Percentiles rank a stretch among this genome's conserved stretches.
phyloP scores from a whole-genome alignment of 2,113 vertebrate species.

The Dendrocopos noguchii region DNA sequence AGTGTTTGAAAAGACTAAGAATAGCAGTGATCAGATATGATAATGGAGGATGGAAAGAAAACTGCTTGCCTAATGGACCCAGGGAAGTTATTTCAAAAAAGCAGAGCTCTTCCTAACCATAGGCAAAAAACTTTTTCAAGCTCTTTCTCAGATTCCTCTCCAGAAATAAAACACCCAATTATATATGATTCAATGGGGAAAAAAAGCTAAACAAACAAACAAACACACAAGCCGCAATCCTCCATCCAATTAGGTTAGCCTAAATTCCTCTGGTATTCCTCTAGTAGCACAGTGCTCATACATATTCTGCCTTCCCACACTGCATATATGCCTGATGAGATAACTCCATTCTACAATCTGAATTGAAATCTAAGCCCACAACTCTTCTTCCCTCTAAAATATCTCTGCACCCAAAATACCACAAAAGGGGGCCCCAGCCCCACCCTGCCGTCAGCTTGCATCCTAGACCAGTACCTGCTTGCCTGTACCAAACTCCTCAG shows the following conservation, averaged over 20 bases:
- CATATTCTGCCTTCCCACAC: not conserved
- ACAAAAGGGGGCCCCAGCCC: not conserved
- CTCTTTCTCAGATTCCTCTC: not conserved
- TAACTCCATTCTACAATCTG: not conserved
- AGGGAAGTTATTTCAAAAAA: not conserved
- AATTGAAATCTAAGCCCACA: not conserved
- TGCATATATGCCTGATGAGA: not conserved
- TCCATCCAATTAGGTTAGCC: not conserved
- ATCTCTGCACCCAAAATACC: not conserved
- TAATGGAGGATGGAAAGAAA: not conserved
- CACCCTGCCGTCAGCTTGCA: not conserved
- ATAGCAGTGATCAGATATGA: not conserved
- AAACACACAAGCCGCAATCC: not conserved
- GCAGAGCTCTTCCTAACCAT: not conserved
- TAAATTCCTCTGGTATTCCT: not conserved
- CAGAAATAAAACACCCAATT: not conserved
- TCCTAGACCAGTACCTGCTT: not conserved
- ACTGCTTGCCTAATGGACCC: not conserved
- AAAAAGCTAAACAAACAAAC: not conserved
- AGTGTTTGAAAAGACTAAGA: not conserved
- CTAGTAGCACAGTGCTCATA: not conserved
- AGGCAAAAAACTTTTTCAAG: not conserved
- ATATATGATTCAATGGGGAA: not conserved
- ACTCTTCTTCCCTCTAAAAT: not conserved
- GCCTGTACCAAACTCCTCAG: rapidly evolving